phyloP scores from a whole-genome alignment of 2,113 vertebrate genomes.

The Suricata suricatta region DNA sequence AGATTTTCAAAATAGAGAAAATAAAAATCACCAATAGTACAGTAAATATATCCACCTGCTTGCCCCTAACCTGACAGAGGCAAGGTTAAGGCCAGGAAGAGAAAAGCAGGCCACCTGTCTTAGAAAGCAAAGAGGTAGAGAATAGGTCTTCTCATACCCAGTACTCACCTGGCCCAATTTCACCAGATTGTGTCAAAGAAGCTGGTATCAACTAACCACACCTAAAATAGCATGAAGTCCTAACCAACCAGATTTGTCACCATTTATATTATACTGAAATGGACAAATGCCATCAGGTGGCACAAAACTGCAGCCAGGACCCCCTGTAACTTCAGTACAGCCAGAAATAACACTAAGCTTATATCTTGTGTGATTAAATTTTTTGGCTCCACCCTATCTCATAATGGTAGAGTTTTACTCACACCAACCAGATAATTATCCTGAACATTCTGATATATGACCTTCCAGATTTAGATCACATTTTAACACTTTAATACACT shows the following conservation, averaged over 20 bases:
- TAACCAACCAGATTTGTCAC: background rate
- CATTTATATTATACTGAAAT: background rate
- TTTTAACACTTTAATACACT: conserved; percentile 19
- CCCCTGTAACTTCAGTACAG: background rate
- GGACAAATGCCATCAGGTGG: conserved; percentile 65
- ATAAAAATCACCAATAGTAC: conserved; percentile 1
- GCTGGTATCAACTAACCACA: conserved; percentile 13
- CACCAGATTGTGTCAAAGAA: conserved; percentile 40
- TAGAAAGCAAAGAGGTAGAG: conserved; percentile 58
- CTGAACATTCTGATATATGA: background rate
- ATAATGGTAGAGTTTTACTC: background rate
- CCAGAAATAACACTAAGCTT: conserved; percentile 10
- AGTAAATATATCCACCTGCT: conserved; percentile 14
- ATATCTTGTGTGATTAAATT: background rate
- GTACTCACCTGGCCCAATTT: background rate
- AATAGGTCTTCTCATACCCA: background rate
- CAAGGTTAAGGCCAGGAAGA: background rate
- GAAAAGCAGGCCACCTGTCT: conserved; percentile 50
- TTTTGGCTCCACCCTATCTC: background rate
- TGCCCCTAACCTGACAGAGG: background rate
- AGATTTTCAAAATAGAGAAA: conserved; percentile 33
- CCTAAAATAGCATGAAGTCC: conserved; percentile 41
- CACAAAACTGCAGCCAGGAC: conserved; percentile 33
- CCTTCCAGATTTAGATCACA: background rate
- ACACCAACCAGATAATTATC: background rate